These are phyloP conservation scores for Myripristis murdjan DNA, from an alignment of 2,797 vertebrate genomes.

Conservation along the genomic window DNA sequence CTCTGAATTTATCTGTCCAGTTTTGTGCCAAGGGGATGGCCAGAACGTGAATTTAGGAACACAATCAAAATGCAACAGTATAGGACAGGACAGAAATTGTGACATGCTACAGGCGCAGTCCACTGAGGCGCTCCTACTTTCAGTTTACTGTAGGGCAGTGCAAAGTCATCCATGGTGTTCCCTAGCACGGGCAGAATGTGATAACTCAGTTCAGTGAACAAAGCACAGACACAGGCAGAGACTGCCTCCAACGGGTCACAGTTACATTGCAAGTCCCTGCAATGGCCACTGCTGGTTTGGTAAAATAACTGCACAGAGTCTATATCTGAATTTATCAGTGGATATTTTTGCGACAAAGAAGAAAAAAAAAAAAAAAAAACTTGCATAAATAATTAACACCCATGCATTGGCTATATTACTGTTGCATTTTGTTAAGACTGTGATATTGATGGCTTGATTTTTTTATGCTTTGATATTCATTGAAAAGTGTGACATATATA, in stretches of 20 bases:
- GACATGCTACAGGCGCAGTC: neutral
- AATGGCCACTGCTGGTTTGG: slow-evolving; percentile 47
- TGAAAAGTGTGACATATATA: slow-evolving; percentile 36
- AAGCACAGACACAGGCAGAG: slow-evolving; percentile 4
- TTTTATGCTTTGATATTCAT: slow-evolving; percentile 42
- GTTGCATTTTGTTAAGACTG: neutral
- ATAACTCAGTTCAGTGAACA: slow-evolving; percentile 9
- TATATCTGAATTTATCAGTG: slow-evolving; percentile 26
- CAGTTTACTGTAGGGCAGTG: neutral
- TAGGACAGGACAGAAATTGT: neutral
- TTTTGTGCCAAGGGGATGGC: neutral
- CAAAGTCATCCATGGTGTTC: slow-evolving; percentile 21
- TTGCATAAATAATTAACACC: slow-evolving; percentile 41
- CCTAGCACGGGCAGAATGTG: neutral
- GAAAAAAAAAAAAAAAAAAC: no score
- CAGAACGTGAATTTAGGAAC: slow-evolving; percentile 21
- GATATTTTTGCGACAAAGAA: slow-evolving; percentile 33
- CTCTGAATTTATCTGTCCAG: neutral
- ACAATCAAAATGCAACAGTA: neutral
- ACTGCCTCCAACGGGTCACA: slow-evolving; percentile 23
- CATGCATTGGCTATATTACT: no score
- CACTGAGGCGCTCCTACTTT: neutral
- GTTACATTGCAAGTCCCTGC: slow-evolving; percentile 41
- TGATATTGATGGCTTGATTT: slow-evolving; percentile 12
- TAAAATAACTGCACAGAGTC: slow-evolving; percentile 72